Base-by-base conservation (phyloP, 2,888 invertebrate genomes). In the Plutella xylostella region DNA sequence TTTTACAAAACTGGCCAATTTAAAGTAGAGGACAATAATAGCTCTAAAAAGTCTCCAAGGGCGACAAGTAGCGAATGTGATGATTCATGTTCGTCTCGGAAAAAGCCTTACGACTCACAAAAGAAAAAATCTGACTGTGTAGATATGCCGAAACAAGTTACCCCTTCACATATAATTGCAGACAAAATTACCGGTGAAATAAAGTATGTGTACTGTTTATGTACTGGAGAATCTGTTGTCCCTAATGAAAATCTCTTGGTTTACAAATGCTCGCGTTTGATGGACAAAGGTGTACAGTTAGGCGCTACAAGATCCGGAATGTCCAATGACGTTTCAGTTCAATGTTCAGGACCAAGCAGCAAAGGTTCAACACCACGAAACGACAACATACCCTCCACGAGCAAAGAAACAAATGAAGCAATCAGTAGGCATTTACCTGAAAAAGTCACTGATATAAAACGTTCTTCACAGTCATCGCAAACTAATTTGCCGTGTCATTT, bases 241-340 rank as follows among this genome's bases (percentile, higher is more conserved):
- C 18, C 53, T 58, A 61, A 65, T 28, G 70, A 75, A 38, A 68
- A 72, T 46, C 63, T 70, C 48, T 51, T 72, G 31, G 60, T 76
- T 38, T 75, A 72, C 47, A 77, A 72, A 60, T 77, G 78, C 51
- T 69, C 68, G 17, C 61, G 61, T 40, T 50, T 76, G 33, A 52
- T 57, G 3, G 61, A 57, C 39, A 63, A 61, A 49, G 60, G 55
- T n/a, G 47, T 61, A 18, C 65, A 68, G 46, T 46, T 60, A 40
- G 60, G 55, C 18, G 52, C 56, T 30, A 48, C 48, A 19, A 28
- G 45, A 38, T 46, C 48, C 4, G n/a, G n/a, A 28, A 28, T n/a
- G 3, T 3, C 28, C 28, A 28, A 28, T n/a, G n/a, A 28, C n/a
- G 28, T 57, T 54, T 38, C n/a, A 9, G 33, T 33, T 12, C 34